Base-by-base conservation (phyloP, 92 coral and sea anemone species). In the Hydrozoanthus gracilis region DNA sequence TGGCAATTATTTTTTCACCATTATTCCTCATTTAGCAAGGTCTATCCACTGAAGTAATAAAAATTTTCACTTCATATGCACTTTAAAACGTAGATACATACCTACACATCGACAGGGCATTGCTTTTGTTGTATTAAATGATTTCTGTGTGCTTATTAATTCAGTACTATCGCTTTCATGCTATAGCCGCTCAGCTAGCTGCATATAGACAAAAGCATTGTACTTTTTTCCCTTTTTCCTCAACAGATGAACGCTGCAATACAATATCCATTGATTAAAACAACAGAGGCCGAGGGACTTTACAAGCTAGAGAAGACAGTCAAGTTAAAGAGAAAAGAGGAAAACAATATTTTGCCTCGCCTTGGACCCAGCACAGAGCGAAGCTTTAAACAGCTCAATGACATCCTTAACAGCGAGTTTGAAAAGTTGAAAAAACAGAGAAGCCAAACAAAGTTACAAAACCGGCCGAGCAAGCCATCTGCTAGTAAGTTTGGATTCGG, bases 371-470 rank as follows among this genome's bases (percentile, higher is more conserved):
- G 61, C 75, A 80, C 85, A 11, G 66, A 80, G n/a, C 60, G 56
- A 80, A 74, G 66, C 73, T 67, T 80, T 17, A 80, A 80, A 14
- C 85, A 44, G 6, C 85, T 80, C 16, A 80, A 80, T 16, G 52
- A 80, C 49, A 46, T 80, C 6, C 66, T 80, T 48, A 74, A 60
- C 15, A 13, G 73, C 74, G 72, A 80, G 8, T 74, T 80, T 16
- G 69, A 6, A n/a, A 80, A 47, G 74, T 17, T 66, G n/a, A 74
- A 65, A 66, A 65, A 35, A 13, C 74, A 65, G 12, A 80, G 60
- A 47, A 6, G 8, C 2, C 15, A 49, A 0, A 47, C 3, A 65
- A 80, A 65, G 14, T 20, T 9, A 8, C 48, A 15, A 4, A 80
- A 9, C 3, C 48, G 45, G 18, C 27, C 61, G 48, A 65, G 9